Conservation (phyloP, 2,113 vertebrate species). For the Rostratula benghalensis region DNA sequence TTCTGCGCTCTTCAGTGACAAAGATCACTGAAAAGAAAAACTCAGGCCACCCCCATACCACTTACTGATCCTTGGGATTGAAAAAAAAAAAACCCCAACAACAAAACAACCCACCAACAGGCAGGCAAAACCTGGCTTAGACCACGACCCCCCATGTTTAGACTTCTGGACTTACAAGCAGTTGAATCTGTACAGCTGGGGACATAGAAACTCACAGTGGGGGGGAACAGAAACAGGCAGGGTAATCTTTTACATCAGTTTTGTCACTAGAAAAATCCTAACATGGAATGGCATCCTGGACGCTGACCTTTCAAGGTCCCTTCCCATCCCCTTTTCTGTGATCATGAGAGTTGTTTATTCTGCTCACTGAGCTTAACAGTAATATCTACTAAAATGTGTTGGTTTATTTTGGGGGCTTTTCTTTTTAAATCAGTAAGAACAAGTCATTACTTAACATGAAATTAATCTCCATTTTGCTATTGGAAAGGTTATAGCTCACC, state of each 20-base stretch:
- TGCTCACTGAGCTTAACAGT: not conserved
- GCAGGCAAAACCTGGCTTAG: not conserved
- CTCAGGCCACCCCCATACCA: not conserved
- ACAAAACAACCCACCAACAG: not conserved
- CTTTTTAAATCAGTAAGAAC: not conserved
- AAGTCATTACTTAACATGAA: conserved; percentile 17
- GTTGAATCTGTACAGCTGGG: not conserved
- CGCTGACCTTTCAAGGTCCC: not conserved
- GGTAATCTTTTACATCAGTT: not conserved
- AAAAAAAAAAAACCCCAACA: not conserved
- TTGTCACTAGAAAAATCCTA: not conserved
- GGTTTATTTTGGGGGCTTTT: not conserved
- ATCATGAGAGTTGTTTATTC: not conserved
- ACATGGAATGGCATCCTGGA: not conserved
- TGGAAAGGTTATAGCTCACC: conserved; percentile 22
- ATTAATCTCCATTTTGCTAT: conserved; percentile 13
- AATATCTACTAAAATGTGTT: not conserved
- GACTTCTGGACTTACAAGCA: not conserved
- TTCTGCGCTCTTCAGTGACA: not conserved
- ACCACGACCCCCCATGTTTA: not conserved
- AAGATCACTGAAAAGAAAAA: not conserved
- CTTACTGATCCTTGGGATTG: not conserved
- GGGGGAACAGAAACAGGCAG: not conserved
- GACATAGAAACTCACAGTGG: not conserved
- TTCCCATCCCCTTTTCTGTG: not conserved